phyloP scores from a whole-genome alignment of 92 coral and sea anemone species.

The Palythoa caribaeorum region DNA sequence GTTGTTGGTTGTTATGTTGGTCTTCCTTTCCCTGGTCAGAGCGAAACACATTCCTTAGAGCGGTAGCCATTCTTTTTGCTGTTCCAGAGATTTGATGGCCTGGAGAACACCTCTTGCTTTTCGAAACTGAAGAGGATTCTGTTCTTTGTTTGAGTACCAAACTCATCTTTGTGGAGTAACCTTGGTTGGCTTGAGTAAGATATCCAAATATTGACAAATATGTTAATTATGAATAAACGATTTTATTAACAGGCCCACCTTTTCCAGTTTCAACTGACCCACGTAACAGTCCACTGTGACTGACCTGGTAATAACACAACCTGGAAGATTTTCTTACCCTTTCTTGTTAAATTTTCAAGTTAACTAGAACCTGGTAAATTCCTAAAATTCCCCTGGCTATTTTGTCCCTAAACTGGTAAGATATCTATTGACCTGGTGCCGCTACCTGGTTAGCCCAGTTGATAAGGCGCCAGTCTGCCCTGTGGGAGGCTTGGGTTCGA shows the following conservation, averaged over 20 bases:
- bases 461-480: too few species aligned
- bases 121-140: constrained; percentile 63
- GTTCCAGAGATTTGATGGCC: constrained; percentile 81
- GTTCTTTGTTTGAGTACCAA: constrained; percentile 64
- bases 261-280: too few species aligned
- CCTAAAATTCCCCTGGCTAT: too few species aligned
- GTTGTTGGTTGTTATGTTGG: constrained; percentile 54
- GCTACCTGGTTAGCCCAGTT: too few species aligned
- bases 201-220: background rate
- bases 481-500: too few species aligned
- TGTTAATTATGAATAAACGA: background rate
- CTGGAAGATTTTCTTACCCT: background rate
- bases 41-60: constrained; percentile 84
- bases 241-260: background rate
- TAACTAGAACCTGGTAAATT: background rate
- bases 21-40: constrained; percentile 80
- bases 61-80: constrained; percentile 86
- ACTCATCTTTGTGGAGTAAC: constrained; percentile 82
- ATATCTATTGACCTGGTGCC: too few species aligned
- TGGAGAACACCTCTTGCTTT: constrained; percentile 81
- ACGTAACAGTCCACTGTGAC: too few species aligned
- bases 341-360: background rate
- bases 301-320: too few species aligned
- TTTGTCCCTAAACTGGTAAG: too few species aligned
- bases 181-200: constrained; percentile 74